A percentile compares a stretch with the other conserved stretches of the same genome.
Evolutionary conservation across 1,140 invertebrate genomes (phyloP).

Genomic region (Linepithema humile): DNA sequence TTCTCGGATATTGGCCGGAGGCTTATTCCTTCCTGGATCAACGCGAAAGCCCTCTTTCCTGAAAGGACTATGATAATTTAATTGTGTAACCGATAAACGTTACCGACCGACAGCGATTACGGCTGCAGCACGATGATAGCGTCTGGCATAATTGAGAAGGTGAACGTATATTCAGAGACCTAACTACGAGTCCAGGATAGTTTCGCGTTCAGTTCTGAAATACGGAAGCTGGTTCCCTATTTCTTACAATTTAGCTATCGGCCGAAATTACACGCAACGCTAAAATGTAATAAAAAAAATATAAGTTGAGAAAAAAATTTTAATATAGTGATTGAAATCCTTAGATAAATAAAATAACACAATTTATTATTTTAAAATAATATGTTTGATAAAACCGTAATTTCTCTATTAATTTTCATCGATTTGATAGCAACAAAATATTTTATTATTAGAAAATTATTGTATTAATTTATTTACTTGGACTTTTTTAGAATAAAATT

Average conservation of each 20-base stretch:
- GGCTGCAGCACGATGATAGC: conserved; percentile 24
- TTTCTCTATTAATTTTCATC: neutral
- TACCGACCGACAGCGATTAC: conserved; percentile 5
- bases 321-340: neutral
- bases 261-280: neutral
- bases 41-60: conserved; percentile 58
- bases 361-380: neutral
- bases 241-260: neutral
- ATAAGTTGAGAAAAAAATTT: neutral
- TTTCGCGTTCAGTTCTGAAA: conserved; percentile 15
- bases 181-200: conserved; percentile 23
- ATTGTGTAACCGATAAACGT: conserved; percentile 49
- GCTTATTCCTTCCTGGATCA: conserved; percentile 52
- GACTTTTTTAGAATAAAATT: neutral
- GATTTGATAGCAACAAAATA: neutral
- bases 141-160: conserved; percentile 46
- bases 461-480: neutral
- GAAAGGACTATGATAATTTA: conserved; percentile 36
- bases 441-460: neutral
- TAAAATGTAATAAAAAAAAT: neutral
- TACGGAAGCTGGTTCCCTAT: neutral
- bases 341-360: neutral
- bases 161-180: conserved; percentile 40
- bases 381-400: too few relatives aligned
- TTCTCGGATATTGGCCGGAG: conserved; percentile 59